Percentiles rank a stretch among this genome's conserved stretches.
phyloP scores from a whole-genome alignment of 2,888 invertebrate genomes.

The Aporophyla lueneburgensis region DNA sequence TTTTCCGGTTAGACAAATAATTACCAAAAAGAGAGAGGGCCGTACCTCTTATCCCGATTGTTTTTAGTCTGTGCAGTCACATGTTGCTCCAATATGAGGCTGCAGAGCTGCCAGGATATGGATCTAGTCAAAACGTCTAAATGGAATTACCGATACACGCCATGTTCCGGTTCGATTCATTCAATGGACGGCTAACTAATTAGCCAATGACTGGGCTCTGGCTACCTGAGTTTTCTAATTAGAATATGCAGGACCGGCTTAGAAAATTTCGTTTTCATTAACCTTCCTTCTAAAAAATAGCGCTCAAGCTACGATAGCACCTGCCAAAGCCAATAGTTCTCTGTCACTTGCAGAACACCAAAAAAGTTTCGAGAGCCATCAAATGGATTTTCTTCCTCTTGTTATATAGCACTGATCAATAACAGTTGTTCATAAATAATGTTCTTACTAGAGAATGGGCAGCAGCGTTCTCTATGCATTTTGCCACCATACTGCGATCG shows the following conservation, averaged over 20 bases:
- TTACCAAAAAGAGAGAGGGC: no score
- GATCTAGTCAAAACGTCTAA: no score
- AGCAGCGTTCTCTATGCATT: no score
- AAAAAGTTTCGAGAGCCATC: not conserved
- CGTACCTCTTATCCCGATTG: no score
- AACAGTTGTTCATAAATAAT: slow-evolving; percentile 32
- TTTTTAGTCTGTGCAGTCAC: no score
- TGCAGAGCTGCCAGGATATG: no score
- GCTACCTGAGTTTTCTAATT: not conserved
- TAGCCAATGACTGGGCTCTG: not conserved
- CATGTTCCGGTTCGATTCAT: not conserved
- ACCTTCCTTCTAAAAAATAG: not conserved
- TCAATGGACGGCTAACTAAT: not conserved
- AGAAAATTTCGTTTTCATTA: not conserved
- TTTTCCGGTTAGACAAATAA: no score
- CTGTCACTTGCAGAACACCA: not conserved
- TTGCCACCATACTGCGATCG: no score
- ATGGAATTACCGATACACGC: not conserved
- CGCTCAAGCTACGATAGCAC: not conserved
- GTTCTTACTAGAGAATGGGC: no score
- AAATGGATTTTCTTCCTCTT: not conserved
- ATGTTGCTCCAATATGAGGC: no score
- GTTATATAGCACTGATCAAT: no score
- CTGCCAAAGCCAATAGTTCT: not conserved
- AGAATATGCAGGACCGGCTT: not conserved